These are phyloP conservation scores for Oscheius sp. DNA, from an alignment of 2,888 invertebrate species.

Conservation along the genomic window DNA sequence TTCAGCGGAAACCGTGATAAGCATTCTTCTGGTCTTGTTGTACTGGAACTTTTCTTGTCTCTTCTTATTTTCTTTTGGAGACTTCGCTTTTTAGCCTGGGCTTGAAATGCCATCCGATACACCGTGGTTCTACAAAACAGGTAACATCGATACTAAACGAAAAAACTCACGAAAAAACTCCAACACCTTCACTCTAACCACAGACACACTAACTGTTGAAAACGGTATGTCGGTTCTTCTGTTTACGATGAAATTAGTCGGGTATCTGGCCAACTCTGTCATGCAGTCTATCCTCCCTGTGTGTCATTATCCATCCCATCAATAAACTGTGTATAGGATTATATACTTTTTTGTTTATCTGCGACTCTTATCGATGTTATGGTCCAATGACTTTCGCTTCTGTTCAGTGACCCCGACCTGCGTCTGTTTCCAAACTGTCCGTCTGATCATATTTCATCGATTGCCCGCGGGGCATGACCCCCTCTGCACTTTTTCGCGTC, in stretches of 20 bases:
- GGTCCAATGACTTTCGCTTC: not conserved
- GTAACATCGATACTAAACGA: conserved; percentile 15
- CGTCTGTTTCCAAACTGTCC: conserved; percentile 19
- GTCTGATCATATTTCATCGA: conserved; percentile 28
- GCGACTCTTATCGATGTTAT: not conserved
- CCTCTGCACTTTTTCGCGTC: not conserved
- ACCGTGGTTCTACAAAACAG: conserved; percentile 28
- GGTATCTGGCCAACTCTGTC: not conserved
- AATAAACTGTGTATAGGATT: not conserved
- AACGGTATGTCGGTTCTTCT: conserved; percentile 10
- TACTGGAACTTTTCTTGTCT: not conserved
- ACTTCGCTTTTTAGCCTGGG: not conserved
- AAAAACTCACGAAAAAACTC: conserved; percentile 6
- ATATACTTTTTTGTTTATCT: not conserved
- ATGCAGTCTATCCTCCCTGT: not conserved
- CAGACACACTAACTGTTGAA: conserved; percentile 7
- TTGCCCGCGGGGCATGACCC: conserved; percentile 22
- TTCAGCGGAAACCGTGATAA: conserved; percentile 28
- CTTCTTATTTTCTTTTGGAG: not conserved
- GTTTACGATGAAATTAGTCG: not conserved
- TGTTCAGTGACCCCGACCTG: conserved; percentile 14
- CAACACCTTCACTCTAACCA: conserved; percentile 6
- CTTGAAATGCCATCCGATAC: conserved; percentile 17
- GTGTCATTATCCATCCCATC: not conserved
- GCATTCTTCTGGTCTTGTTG: conserved; percentile 18